Evolutionary conservation across 2,113 vertebrate species (phyloP).

Genomic region (Callopanchax toddi): DNA sequence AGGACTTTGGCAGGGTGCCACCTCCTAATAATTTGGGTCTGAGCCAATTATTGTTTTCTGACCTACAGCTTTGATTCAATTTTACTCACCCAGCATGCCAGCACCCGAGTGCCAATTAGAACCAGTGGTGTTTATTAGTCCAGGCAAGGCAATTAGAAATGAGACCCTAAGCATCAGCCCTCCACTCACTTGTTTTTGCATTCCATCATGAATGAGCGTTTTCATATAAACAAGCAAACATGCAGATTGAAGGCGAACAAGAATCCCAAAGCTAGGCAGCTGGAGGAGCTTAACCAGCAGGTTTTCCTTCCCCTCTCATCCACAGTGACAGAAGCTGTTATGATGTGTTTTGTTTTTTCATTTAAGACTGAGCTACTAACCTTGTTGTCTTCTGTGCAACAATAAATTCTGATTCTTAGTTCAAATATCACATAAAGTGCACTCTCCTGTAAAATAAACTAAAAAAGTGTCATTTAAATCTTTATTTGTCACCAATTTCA

Average conservation of each 20-base stretch:
- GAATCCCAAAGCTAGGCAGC: constrained; percentile 11
- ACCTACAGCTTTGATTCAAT: constrained; percentile 74
- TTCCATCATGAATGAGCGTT: constrained; percentile 5
- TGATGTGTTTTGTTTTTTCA: no score
- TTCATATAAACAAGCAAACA: constrained; percentile 58
- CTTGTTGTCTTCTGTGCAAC: no score
- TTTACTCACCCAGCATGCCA: constrained; percentile 60
- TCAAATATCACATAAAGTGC: no score
- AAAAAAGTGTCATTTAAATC: no score
- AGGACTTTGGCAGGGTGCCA: constrained; percentile 48
- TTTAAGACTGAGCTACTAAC: no score
- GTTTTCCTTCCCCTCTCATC: constrained; percentile 24
- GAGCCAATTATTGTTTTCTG: constrained; percentile 55
- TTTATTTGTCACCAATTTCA: no score
- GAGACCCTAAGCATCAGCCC: not conserved
- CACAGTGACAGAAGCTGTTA: not conserved
- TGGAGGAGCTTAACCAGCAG: constrained; percentile 58
- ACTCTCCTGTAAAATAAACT: no score
- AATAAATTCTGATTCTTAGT: no score
- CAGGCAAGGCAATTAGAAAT: constrained; percentile 60
- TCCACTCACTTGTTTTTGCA: not conserved
- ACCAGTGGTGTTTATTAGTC: constrained; percentile 50
- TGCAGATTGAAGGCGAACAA: constrained; percentile 69
- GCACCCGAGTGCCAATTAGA: constrained; percentile 65
- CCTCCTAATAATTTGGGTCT: constrained; percentile 19